Evolutionary conservation across 2,888 invertebrate species (phyloP).

Genomic region (Troides helena): DNA sequence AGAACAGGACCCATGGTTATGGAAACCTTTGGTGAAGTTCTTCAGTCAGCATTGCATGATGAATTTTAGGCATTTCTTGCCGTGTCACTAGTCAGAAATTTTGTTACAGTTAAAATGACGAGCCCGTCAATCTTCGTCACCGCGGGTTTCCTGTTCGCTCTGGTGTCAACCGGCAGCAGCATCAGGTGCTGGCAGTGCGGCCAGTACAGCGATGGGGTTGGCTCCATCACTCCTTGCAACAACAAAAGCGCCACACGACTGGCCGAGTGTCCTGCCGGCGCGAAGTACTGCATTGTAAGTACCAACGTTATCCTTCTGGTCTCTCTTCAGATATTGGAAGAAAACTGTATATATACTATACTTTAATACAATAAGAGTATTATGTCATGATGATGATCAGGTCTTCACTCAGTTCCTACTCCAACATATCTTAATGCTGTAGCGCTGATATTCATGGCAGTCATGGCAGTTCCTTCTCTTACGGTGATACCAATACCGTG

Average conservation of each 20-base stretch:
- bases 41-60: neutral
- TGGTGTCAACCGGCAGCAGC: constrained; percentile 45
- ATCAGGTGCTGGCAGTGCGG: constrained; percentile 89
- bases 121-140: constrained; percentile 44
- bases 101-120: constrained; percentile 40
- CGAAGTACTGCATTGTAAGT: constrained; percentile 90
- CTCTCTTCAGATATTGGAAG: too few relatives aligned
- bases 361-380: too few relatives aligned
- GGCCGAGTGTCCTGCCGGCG: constrained; percentile 83
- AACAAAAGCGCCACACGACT: constrained; percentile 86
- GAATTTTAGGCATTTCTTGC: too few relatives aligned
- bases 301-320: constrained; percentile 5
- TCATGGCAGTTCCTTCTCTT: too few relatives aligned
- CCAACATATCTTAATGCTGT: too few relatives aligned
- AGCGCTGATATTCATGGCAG: too few relatives aligned
- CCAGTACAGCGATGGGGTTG: constrained; percentile 91
- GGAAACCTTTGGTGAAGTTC: neutral
- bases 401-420: too few relatives aligned
- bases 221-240: constrained; percentile 91
- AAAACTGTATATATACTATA: too few relatives aligned
- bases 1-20: too few relatives aligned
- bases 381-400: too few relatives aligned
- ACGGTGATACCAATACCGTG: too few relatives aligned
- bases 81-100: too few relatives aligned
- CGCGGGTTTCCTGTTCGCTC: constrained; percentile 44